Evolutionary conservation across 1,140 invertebrate genomes (phyloP).

Genomic region (Drosophila leontia): DNA sequence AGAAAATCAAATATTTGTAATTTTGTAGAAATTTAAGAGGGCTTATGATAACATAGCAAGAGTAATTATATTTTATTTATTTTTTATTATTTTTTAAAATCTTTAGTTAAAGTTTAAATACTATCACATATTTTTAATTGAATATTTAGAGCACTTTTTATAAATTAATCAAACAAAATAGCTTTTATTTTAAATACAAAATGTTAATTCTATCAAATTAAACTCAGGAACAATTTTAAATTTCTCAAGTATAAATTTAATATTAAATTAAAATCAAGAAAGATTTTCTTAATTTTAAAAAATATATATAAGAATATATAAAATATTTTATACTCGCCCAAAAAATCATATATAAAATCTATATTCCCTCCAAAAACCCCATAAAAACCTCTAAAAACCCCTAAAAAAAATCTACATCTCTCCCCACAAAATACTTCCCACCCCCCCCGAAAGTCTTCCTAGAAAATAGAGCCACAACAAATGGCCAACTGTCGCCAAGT

Average conservation of each 20-base stretch:
- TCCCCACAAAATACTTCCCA: neutral
- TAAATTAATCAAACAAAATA: too few relatives aligned
- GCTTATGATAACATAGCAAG: neutral
- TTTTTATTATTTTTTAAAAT: neutral
- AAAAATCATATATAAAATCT: neutral
- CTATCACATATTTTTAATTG: neutral
- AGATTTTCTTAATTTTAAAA: neutral
- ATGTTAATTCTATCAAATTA: too few relatives aligned
- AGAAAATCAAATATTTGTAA: too few relatives aligned
- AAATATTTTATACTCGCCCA: too few relatives aligned
- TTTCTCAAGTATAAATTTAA: too few relatives aligned
- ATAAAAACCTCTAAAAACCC: neutral
- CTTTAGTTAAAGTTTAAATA: neutral
- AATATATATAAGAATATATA: neutral
- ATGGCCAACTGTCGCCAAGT: constrained; percentile 16
- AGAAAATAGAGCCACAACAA: constrained; percentile 12
- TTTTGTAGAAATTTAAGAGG: neutral
- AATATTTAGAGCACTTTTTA: neutral
- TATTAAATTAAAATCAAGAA: neutral
- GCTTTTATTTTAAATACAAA: too few relatives aligned
- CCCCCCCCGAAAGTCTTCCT: neutral
- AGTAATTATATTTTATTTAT: neutral
- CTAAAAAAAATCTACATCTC: too few relatives aligned
- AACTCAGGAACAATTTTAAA: too few relatives aligned
- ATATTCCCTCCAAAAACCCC: neutral